Conservation (phyloP, 2,797 vertebrate genomes). For the Mionectes olivaceus region DNA sequence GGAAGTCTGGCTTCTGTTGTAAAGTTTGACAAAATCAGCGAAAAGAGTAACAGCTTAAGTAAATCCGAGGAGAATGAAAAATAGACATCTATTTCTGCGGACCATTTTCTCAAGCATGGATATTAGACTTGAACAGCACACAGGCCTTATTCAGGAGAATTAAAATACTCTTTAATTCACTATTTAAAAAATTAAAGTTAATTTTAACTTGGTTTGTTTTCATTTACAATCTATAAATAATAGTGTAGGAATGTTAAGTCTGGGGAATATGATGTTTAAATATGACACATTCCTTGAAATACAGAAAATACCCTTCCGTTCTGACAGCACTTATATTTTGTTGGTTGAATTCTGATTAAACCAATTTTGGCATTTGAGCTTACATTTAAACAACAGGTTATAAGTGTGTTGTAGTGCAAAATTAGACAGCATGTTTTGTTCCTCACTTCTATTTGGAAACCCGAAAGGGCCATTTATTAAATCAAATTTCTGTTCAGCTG, state of each 20-base stretch:
- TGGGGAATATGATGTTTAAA: not conserved
- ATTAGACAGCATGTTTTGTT: not conserved
- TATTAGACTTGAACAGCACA: not conserved
- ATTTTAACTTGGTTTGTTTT: not conserved
- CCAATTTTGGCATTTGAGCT: not conserved
- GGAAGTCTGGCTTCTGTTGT: not conserved
- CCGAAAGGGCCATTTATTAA: not conserved
- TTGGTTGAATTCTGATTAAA: not conserved
- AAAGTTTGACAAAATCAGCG: not conserved
- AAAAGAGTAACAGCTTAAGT: not conserved
- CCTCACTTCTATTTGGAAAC: not conserved
- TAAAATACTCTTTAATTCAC: not conserved
- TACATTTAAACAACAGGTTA: not conserved
- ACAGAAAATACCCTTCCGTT: fast-evolving
- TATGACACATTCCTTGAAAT: not conserved
- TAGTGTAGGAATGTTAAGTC: not conserved
- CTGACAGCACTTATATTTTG: not conserved
- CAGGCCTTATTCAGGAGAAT: not conserved
- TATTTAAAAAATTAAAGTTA: not conserved
- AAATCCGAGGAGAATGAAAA: not conserved
- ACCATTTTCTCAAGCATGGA: not conserved
- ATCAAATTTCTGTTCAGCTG: not conserved
- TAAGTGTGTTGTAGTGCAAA: not conserved
- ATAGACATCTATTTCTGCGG: not conserved
- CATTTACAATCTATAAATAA: not conserved